Evolutionary conservation across 2,113 vertebrate genomes (phyloP).

Genomic region (Pycnonotus jocosus): DNA sequence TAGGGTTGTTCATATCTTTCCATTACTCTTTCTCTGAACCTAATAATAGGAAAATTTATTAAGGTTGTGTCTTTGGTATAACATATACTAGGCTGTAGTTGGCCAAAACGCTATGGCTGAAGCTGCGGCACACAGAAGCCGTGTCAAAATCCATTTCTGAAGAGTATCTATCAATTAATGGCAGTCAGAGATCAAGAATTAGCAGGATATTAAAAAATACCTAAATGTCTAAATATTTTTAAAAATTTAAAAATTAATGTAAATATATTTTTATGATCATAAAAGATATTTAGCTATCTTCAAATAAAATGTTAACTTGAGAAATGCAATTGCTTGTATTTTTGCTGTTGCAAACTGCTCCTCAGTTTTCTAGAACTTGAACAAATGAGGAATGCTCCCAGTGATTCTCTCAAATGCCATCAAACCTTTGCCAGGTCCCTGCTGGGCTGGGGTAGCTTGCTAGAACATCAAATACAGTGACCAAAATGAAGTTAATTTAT

Average conservation of each 20-base stretch:
- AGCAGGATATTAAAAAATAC: too few species aligned
- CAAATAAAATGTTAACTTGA: not conserved
- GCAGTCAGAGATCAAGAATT: not conserved
- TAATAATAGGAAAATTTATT: not conserved
- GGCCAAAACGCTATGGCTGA: not conserved
- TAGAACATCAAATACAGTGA: not conserved
- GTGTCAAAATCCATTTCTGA: not conserved
- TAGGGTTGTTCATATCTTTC: not conserved
- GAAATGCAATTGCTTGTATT: not conserved
- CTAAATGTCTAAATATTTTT: not conserved
- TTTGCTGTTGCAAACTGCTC: not conserved
- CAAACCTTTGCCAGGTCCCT: not conserved
- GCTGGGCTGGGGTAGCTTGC: not conserved
- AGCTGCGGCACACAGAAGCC: not conserved
- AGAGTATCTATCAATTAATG: not conserved
- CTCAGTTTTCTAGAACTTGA: not conserved
- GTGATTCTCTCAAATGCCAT: not conserved
- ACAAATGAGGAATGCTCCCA: not conserved
- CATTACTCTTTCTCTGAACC: not conserved
- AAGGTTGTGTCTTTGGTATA: not conserved
- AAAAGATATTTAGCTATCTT: not conserved
- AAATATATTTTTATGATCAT: not conserved
- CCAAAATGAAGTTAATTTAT: not conserved
- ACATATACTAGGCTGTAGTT: not conserved
- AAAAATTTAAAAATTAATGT: not conserved